phyloP scores from a whole-genome alignment of 2,888 invertebrate species.

The Toxonevra muliebris region DNA sequence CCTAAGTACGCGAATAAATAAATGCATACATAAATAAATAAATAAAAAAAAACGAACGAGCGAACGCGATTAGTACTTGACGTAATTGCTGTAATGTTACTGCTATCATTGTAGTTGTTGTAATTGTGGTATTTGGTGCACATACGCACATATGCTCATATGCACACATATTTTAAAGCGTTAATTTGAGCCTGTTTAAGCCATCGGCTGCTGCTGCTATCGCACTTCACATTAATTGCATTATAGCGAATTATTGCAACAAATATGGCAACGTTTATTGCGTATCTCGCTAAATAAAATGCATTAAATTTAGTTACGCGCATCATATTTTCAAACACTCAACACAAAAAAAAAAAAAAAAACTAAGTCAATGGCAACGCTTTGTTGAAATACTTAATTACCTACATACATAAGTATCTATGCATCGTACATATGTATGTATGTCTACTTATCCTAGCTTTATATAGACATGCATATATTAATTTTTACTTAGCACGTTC shows the following conservation, averaged over 20 bases:
- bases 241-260: no score
- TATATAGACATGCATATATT: no score
- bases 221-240: no score
- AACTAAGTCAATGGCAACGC: conserved; percentile 34
- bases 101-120: conserved; percentile 22
- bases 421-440: not conserved
- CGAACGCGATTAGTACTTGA: not conserved
- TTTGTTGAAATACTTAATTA: no score
- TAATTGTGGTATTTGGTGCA: conserved; percentile 28
- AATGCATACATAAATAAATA: not conserved
- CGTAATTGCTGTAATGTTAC: not conserved
- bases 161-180: conserved; percentile 1
- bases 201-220: conserved; percentile 2
- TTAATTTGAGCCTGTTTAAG: no score
- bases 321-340: no score
- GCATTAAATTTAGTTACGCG: no score
- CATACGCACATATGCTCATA: no score
- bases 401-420: not conserved
- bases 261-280: conserved; percentile 6
- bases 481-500: not conserved
- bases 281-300: conserved; percentile 5
- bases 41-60: not conserved
- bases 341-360: no score
- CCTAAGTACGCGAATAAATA: conserved; percentile 64
- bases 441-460: not conserved